Conservation (phyloP, 2,113 vertebrate genomes). For the Dasyornis broadbenti region DNA sequence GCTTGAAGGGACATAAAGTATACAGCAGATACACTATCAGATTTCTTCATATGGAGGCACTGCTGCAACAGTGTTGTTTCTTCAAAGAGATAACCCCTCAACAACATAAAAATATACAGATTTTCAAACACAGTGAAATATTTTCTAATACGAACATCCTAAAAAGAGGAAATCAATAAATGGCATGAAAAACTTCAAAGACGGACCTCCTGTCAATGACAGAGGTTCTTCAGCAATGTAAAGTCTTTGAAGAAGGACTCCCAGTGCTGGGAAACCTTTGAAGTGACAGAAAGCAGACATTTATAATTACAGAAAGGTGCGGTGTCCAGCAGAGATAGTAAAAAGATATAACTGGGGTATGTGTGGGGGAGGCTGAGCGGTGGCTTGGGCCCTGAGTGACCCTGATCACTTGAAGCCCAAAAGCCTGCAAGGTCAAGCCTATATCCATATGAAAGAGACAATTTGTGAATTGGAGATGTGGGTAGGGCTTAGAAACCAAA, state of each 20-base stretch:
- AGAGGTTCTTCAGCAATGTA: conserved; percentile 76
- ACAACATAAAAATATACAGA: conserved; percentile 74
- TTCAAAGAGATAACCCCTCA: conserved; percentile 73
- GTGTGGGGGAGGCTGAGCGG: conserved; percentile 60
- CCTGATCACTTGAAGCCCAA: conserved; percentile 61
- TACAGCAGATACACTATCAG: conserved; percentile 29
- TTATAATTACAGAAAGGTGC: conserved; percentile 86
- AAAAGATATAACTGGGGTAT: conserved; percentile 78
- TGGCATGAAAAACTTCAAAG: conserved; percentile 85
- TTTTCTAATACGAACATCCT: conserved; percentile 81
- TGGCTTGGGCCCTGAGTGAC: conserved; percentile 71
- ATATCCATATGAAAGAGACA: conserved; percentile 69
- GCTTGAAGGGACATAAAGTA: conserved; percentile 29
- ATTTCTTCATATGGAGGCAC: conserved; percentile 60
- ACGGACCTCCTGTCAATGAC: conserved; percentile 80
- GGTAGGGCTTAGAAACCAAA: conserved; percentile 58
- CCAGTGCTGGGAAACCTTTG: conserved; percentile 82
- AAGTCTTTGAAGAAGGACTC: conserved; percentile 84
- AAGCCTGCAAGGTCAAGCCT: conserved; percentile 69
- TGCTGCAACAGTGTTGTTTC: conserved; percentile 63
- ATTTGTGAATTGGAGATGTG: conserved; percentile 65
- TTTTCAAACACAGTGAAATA: conserved; percentile 75
- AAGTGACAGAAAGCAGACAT: conserved; percentile 85
- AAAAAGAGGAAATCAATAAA: conserved; percentile 82
- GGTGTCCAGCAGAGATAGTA: conserved; percentile 82